Conservation (phyloP, 2,113 vertebrate species). For the Serilophus lunatus region DNA sequence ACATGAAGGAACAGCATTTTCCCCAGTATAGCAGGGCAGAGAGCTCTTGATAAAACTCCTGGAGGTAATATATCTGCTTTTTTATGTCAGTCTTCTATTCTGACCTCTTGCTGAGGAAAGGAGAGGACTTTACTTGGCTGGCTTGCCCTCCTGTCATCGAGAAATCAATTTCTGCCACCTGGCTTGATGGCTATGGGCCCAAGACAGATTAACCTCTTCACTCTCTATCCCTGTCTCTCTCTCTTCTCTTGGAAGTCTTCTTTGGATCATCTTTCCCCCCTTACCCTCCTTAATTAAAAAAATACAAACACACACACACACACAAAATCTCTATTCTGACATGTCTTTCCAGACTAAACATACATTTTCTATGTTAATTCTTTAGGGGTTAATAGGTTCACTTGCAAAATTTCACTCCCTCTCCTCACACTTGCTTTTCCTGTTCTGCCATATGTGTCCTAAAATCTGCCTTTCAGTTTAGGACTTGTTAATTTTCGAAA, state of each 20-base stretch:
- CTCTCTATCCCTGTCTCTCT: background rate
- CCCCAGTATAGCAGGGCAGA: background rate
- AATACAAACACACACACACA: background rate
- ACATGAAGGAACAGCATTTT: background rate
- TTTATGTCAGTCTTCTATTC: background rate
- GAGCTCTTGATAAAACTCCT: background rate
- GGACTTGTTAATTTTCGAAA: constrained; percentile 47
- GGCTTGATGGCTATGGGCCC: constrained; percentile 42
- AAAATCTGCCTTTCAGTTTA: constrained; percentile 60
- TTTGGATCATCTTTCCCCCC: background rate
- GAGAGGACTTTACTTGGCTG: constrained; percentile 30
- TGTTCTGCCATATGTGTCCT: constrained; percentile 50
- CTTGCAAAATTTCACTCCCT: constrained; percentile 55
- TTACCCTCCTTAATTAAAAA: constrained; percentile 1
- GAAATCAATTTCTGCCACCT: constrained; percentile 22
- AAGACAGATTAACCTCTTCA: constrained; percentile 17
- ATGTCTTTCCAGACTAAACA: constrained; percentile 49
- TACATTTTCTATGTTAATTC: constrained; percentile 16
- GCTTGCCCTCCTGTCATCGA: constrained; percentile 20
- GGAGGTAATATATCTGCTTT: background rate
- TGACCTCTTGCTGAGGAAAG: constrained; percentile 24
- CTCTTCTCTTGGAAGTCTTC: background rate
- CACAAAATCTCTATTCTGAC: background rate
- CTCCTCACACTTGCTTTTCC: constrained; percentile 57
- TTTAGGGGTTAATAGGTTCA: constrained; percentile 40